A percentile compares a stretch with the other conserved stretches of the same genome.
Evolutionary conservation across 1,140 invertebrate species (phyloP).

Genomic region (Latrodectus geometricus): DNA sequence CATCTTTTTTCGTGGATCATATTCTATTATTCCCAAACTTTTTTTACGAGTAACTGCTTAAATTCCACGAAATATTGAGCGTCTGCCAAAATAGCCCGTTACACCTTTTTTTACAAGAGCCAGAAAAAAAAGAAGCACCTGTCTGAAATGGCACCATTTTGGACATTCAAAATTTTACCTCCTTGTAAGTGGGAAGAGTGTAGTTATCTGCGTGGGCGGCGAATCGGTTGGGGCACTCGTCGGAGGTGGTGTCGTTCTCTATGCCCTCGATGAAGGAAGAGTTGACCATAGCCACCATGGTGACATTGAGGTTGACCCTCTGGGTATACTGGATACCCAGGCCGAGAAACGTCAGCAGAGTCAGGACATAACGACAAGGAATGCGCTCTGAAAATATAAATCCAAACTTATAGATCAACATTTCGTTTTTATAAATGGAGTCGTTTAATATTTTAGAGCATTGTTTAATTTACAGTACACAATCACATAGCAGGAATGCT

Average conservation of each 20-base stretch:
- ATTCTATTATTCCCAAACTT: too few species aligned
- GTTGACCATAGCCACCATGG: conserved; percentile 65
- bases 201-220: not conserved
- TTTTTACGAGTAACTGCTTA: too few species aligned
- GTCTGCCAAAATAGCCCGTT: not conserved
- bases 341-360: conserved; percentile 63
- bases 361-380: conserved; percentile 61
- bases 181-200: conserved; percentile 17
- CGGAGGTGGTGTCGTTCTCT: conserved; percentile 34
- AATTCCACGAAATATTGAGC: too few species aligned
- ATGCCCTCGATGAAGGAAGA: conserved; percentile 42
- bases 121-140: not conserved
- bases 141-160: not conserved
- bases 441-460: too few species aligned
- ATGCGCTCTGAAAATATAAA: conserved; percentile 39
- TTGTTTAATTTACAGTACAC: too few species aligned
- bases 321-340: conserved; percentile 64
- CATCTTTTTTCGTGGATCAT: too few species aligned
- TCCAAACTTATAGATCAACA: too few species aligned
- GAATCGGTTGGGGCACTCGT: conserved; percentile 54
- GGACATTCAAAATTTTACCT: conserved; percentile 26
- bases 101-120: not conserved
- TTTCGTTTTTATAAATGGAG: too few species aligned
- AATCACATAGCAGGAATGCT: too few species aligned
- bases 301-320: conserved; percentile 64